Evolutionary conservation across 1,140 invertebrate genomes (phyloP).

Genomic region (Octopus bimaculoides): DNA sequence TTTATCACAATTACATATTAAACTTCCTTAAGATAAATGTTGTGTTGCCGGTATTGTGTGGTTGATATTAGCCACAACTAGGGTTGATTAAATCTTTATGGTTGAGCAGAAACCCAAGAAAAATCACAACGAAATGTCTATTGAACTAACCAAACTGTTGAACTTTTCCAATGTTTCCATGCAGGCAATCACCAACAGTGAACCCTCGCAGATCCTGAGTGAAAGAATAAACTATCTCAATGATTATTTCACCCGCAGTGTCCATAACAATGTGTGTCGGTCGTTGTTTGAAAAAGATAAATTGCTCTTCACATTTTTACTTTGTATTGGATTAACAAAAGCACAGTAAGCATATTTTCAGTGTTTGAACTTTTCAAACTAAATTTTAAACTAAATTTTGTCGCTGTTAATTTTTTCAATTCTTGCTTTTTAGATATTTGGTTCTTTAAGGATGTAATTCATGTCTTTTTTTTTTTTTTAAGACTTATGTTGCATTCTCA

Average conservation of each 20-base stretch:
- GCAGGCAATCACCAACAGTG: slow-evolving; percentile 55
- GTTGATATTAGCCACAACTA: background rate
- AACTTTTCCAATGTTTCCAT: slow-evolving; percentile 22
- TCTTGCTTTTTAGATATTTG: too few species aligned
- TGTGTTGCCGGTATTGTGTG: background rate
- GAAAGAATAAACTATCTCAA: slow-evolving; percentile 52
- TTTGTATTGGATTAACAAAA: slow-evolving; percentile 52
- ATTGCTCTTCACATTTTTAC: slow-evolving; percentile 57
- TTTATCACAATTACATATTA: background rate
- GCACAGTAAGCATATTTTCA: slow-evolving; percentile 40
- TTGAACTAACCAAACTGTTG: background rate
- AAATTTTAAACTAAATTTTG: background rate
- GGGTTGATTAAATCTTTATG: background rate
- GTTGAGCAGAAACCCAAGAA: background rate
- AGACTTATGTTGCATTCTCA: too few species aligned
- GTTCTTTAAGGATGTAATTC: too few species aligned
- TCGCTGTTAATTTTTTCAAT: background rate
- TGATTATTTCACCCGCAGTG: slow-evolving; percentile 55
- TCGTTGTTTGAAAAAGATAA: slow-evolving; percentile 59
- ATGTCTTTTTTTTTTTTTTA: too few species aligned
- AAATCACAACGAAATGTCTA: background rate
- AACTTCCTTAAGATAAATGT: too few species aligned
- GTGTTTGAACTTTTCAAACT: background rate
- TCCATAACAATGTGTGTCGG: slow-evolving; percentile 56
- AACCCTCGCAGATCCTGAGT: slow-evolving; percentile 41